These are phyloP conservation scores for Microplitis deprimator DNA, from an alignment of 2,888 invertebrate genomes.

Conservation along the genomic window DNA sequence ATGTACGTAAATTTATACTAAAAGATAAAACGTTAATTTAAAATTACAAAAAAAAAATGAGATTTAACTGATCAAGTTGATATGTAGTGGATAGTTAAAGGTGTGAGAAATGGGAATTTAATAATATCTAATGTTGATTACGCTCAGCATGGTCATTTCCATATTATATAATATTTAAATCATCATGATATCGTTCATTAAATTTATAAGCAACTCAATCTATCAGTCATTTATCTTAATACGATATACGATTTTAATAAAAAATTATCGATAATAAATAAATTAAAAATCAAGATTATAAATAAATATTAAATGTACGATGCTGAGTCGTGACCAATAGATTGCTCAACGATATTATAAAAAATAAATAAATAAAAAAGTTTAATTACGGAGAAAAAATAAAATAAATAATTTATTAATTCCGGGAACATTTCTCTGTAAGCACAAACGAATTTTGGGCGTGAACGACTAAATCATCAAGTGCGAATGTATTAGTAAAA, in stretches of 20 bases:
- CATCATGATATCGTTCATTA: conserved; percentile 8
- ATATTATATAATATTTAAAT: not conserved
- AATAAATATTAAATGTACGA: not conserved
- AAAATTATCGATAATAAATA: conserved; percentile 4
- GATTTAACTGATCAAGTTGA: not conserved
- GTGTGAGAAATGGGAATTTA: conserved; percentile 31
- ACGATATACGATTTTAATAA: conserved; percentile 3
- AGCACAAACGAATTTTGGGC: conserved; percentile 51
- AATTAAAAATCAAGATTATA: not conserved
- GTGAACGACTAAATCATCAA: conserved; percentile 48
- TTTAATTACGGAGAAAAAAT: conserved; percentile 2
- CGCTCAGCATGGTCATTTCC: not conserved
- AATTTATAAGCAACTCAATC: not conserved
- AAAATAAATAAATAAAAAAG: conserved; percentile 35
- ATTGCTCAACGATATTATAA: conserved; percentile 53
- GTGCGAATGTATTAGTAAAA: conserved; percentile 50
- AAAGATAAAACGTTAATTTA: conserved; percentile 1
- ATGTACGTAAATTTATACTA: conserved; percentile 22
- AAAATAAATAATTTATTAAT: conserved; percentile 28
- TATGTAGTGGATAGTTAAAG: not conserved
- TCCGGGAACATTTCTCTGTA: conserved; percentile 54
- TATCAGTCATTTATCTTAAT: conserved; percentile 1
- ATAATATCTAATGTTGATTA: conserved; percentile 29
- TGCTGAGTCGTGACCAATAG: conserved; percentile 37
- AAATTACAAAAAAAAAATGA: not conserved